phyloP scores from a whole-genome alignment of 2,888 invertebrate species.

The Acanthacorydalis orientalis region DNA sequence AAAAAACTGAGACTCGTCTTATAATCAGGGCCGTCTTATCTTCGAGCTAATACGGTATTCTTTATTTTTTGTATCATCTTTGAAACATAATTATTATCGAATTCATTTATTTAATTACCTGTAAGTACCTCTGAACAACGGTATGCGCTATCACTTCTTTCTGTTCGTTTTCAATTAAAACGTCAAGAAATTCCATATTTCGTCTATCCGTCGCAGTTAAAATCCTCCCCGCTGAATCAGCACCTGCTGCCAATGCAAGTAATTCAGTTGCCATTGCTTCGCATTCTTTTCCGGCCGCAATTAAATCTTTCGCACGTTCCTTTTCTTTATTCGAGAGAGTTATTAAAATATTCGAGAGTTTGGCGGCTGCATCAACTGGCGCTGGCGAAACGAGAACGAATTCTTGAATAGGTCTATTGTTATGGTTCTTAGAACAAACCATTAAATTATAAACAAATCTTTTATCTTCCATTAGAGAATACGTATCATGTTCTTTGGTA shows the following conservation, averaged over 20 bases:
- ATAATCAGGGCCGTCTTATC: too few relatives aligned
- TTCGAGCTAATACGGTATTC: neutral
- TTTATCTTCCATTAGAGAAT: constrained; percentile 92
- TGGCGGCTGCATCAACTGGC: constrained; percentile 96
- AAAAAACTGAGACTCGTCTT: too few relatives aligned
- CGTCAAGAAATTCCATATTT: constrained; percentile 88
- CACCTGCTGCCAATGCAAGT: constrained; percentile 80
- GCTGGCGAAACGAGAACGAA: constrained; percentile 98
- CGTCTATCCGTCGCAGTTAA: constrained; percentile 88
- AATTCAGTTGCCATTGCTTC: constrained; percentile 97
- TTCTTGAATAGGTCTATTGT: constrained; percentile 92
- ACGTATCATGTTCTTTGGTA: constrained; percentile 95
- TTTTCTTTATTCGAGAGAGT: constrained; percentile 88
- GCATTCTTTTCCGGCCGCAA: constrained; percentile 89
- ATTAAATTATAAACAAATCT: constrained; percentile 97
- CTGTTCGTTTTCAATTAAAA: constrained; percentile 96
- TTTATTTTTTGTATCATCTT: constrained; percentile 4
- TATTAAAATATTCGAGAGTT: constrained; percentile 83
- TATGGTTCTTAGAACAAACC: constrained; percentile 91
- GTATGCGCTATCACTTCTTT: constrained; percentile 96
- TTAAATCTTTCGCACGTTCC: constrained; percentile 92
- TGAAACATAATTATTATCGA: constrained; percentile 1
- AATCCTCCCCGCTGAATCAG: constrained; percentile 86
- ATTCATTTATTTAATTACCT: constrained; percentile 51
- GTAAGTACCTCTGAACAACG: constrained; percentile 89